A percentile compares a stretch with the other conserved stretches of the same genome.
Evolutionary conservation across 1,140 invertebrate species (phyloP).

Genomic region (Sycophila sp.): DNA sequence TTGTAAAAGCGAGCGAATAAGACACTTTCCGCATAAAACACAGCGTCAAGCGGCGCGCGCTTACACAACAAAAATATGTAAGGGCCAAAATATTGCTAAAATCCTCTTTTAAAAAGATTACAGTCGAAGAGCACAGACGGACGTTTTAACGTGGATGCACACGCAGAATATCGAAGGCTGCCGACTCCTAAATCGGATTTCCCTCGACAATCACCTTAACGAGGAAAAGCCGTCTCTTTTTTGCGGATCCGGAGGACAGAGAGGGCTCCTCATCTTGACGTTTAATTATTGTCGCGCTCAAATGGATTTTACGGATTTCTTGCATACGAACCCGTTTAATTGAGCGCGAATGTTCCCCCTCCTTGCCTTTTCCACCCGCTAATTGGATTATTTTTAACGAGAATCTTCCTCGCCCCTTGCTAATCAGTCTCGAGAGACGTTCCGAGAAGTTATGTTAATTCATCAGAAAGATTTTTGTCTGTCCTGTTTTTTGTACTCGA

Average conservation of each 20-base stretch:
- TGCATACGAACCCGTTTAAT: background rate
- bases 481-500: no score
- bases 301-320: background rate
- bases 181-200: background rate
- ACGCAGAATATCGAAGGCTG: no score
- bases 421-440: background rate
- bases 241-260: background rate
- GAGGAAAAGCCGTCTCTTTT: background rate
- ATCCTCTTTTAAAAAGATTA: no score
- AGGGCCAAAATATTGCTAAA: no score
- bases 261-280: no score
- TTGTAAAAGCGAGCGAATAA: no score
- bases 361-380: background rate
- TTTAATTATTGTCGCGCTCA: constrained; percentile 9
- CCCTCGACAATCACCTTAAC: background rate
- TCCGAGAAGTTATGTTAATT: background rate
- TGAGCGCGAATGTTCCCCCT: background rate
- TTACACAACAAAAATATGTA: no score
- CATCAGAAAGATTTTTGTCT: background rate
- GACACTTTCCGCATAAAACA: no score
- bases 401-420: background rate
- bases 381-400: constrained; percentile 33
- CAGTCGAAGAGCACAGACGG: no score
- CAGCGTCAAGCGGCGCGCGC: no score
- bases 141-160: no score